Percentiles rank a stretch among this genome's conserved stretches.
These are phyloP conservation scores for Calephelis nemesis DNA, from an alignment of 1,140 invertebrate species.

Conservation along the genomic window DNA sequence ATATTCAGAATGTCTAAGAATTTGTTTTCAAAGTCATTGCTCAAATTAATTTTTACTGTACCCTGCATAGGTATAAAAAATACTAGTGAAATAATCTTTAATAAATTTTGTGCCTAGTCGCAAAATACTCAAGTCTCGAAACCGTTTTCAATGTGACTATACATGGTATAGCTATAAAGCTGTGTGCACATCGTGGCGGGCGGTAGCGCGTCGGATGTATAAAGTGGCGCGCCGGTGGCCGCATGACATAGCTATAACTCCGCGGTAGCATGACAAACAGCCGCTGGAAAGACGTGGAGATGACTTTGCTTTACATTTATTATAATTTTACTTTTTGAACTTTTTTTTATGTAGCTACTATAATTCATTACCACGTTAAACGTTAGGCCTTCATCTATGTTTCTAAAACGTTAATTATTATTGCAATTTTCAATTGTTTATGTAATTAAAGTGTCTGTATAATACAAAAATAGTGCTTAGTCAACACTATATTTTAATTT, in stretches of 20 bases:
- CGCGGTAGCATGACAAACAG: conserved; percentile 70
- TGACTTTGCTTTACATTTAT: conserved; percentile 35
- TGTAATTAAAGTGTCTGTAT: too few relatives aligned
- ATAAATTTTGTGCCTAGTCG: conserved; percentile 3
- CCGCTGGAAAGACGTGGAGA: conserved; percentile 46
- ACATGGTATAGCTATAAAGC: conserved; percentile 32
- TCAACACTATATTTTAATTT: too few relatives aligned
- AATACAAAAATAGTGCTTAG: too few relatives aligned
- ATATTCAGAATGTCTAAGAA: too few relatives aligned
- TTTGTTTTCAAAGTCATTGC: too few relatives aligned
- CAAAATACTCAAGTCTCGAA: conserved; percentile 32
- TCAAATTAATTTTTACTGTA: too few relatives aligned
- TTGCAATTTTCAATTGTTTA: too few relatives aligned
- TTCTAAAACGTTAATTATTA: not conserved
- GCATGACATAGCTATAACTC: conserved; percentile 74
- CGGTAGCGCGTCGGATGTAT: conserved; percentile 70
- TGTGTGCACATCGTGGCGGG: conserved; percentile 56
- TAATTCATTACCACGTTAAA: too few relatives aligned
- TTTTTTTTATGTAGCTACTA: not conserved
- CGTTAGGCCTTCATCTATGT: not conserved
- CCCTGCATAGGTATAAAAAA: too few relatives aligned
- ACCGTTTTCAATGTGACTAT: conserved; percentile 10
- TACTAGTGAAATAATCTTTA: too few relatives aligned
- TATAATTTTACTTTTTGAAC: conserved; percentile 17
- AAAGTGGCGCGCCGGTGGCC: conserved; percentile 74